Base-by-base conservation (phyloP, 2,888 invertebrate species). In the Hydrotaea diabolus region DNA sequence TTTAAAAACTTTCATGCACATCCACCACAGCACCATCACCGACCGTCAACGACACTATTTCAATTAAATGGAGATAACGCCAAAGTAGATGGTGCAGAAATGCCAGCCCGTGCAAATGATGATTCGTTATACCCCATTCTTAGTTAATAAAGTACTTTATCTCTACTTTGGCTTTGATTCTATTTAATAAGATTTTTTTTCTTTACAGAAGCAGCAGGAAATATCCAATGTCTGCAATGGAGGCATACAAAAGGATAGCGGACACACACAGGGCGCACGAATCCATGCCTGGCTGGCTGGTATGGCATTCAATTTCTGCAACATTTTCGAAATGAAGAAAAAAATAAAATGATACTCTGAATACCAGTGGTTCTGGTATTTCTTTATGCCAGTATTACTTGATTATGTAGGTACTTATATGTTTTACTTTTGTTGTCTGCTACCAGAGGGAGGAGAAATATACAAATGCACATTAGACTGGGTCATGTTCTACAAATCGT, bases 61-160 rank as follows among this genome's bases (percentile, higher is more conserved):
- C 80, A 81, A 81, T 81, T 84, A 84, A 64, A 77, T 62, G 21
- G 3, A 73, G 59, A 26, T 15, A 59, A 19, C 23, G 23, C 57
- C 57, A 0, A 19, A 3, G 8, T 39, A 39, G 7, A 39, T 8
- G 26, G 26, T 15, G n/a, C n/a, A 49, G 8, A 49, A 49, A n/a
- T 49, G 13, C 4, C n/a, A n/a, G 49, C 13, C 49, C 2, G 2
- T 31, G 31, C 15, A 59, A 59, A 59, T 19, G 66, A 66, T 39
- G 66, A 39, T 66, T 66, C 21, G 39, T 11, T 66, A 17, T 39
- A 2, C 9, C 13, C 43, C 66, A 19, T 66, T 21, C 19, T 66
- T 66, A 78, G 81, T 81, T 84, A 84, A 84, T 81, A 84, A 76
- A 84, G 72, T 39, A 71, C 19, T 84, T 72, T 78, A 76, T 76